Percentiles rank a stretch among this genome's conserved stretches.
These are phyloP conservation scores for Deroplatys truncata DNA, from an alignment of 2,888 invertebrate species.

Conservation along the genomic window DNA sequence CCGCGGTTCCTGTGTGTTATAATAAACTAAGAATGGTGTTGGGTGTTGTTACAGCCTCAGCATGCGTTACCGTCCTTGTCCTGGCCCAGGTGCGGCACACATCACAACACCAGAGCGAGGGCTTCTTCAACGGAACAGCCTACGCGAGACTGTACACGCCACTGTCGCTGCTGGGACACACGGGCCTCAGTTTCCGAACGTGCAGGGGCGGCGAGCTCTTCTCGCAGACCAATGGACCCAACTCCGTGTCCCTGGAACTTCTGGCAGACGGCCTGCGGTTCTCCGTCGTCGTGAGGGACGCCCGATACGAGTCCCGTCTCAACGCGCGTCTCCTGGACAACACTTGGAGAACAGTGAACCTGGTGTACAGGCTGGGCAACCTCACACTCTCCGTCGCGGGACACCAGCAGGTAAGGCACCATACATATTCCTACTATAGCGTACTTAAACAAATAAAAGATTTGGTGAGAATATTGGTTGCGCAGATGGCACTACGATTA, in stretches of 20 bases:
- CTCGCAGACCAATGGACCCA: constrained; percentile 37
- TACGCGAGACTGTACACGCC: constrained; percentile 68
- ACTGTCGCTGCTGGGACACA: constrained; percentile 73
- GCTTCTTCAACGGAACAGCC: constrained; percentile 78
- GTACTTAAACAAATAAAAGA: no score
- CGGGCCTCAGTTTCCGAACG: constrained; percentile 76
- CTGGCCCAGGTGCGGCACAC: neutral
- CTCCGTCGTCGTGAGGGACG: constrained; percentile 38
- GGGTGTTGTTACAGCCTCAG: constrained; percentile 11
- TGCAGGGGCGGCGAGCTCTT: constrained; percentile 59
- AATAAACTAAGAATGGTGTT: neutral
- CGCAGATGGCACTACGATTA: no score
- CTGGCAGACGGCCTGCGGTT: constrained; percentile 50
- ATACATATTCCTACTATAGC: no score
- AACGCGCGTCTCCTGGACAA: constrained; percentile 70
- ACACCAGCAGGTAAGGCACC: constrained; percentile 51
- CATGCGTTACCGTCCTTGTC: constrained; percentile 8
- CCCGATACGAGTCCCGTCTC: constrained; percentile 58
- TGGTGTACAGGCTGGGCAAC: constrained; percentile 59
- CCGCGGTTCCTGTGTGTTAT: no score
- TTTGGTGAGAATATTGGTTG: no score
- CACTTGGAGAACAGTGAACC: constrained; percentile 72
- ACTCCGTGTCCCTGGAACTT: constrained; percentile 34
- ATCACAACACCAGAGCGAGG: constrained; percentile 53
- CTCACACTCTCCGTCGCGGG: constrained; percentile 52